Base-by-base conservation (phyloP, 1,140 invertebrate genomes). In the Anthonomus grandis region DNA sequence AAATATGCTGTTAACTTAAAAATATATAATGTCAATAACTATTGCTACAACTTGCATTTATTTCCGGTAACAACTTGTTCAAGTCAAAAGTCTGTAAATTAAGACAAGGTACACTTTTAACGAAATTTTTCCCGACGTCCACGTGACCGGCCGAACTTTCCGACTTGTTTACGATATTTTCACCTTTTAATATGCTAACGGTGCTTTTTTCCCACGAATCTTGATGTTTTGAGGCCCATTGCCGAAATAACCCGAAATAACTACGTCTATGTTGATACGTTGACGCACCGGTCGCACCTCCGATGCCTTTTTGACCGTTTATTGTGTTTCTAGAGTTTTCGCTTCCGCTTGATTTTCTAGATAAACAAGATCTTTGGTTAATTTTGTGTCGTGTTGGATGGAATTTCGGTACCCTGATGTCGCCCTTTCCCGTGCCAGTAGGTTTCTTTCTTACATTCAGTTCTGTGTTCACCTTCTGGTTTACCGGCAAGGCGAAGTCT, bases 361-460 rank as follows among this genome's bases (percentile, higher is more conserved):
- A 52, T 27, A 56, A 41, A 42, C 34, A 47, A 53, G 56, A 53
- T 58, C 59, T 63, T 54, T 46, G 52, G 31, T 60, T 64, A 62
- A 31, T 56, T 55, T 54, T 55, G 6, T 24, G 41, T 37, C 52
- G 49, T 21, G 18, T 25, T 17, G 24, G 55, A 44, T 22, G 34
- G 34, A 36, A 37, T 31, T 54, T 60, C 37, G 62, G 42, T 68
- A 68, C 66, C 66, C 66, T 59, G n/a, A n/a, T n/a, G 12, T 68
- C 64, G n/a, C 51, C 34, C 59, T 27, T 45, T 9, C 15, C 25
- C 13, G 36, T 39, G 53, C 19, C 12, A 9, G 23, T 10, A n/a
- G 55, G 31, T 39, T 57, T 47, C 25, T 57, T 57, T 9, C 23
- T 39, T 9, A 47, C 36, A 0, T 31, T 22, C 31, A 59, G 23